Percentiles rank a stretch among this genome's conserved stretches.
Evolutionary conservation across 2,888 invertebrate species (phyloP).

Genomic region (Tetragonisca angustula): DNA sequence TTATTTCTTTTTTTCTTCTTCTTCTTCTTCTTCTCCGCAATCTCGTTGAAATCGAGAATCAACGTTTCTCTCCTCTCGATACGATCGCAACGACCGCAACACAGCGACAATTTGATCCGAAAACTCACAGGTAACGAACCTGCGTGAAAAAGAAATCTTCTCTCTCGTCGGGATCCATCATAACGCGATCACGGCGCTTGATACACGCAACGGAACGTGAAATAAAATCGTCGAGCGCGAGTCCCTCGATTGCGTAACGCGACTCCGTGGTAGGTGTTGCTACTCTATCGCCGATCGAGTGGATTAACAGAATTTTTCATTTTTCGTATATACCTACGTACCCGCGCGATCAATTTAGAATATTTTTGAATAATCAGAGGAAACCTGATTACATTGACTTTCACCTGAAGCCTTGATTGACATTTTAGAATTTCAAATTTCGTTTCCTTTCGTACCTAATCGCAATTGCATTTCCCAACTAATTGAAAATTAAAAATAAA

Average conservation of each 20-base stretch:
- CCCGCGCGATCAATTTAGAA: no score
- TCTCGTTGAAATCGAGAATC: background rate
- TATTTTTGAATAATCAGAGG: no score
- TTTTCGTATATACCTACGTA: background rate
- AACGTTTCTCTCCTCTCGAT: background rate
- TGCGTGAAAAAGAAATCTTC: background rate
- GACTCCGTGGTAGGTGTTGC: background rate
- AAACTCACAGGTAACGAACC: background rate
- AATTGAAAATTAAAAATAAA: no score
- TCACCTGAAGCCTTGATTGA: no score
- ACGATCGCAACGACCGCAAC: background rate
- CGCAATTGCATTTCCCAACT: background rate
- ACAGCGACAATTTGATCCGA: background rate
- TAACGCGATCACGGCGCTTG: background rate
- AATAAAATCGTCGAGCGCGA: slow-evolving; percentile 16
- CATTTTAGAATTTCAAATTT: no score
- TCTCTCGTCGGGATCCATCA: background rate
- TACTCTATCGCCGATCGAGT: slow-evolving; percentile 27
- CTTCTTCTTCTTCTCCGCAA: background rate
- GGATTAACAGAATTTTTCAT: slow-evolving; percentile 32
- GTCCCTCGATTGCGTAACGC: background rate
- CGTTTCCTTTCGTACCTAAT: background rate
- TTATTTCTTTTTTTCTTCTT: no score
- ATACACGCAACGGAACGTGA: background rate
- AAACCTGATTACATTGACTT: no score